phyloP scores from a whole-genome alignment of 2,888 invertebrate species.

The Protonemura montana region DNA sequence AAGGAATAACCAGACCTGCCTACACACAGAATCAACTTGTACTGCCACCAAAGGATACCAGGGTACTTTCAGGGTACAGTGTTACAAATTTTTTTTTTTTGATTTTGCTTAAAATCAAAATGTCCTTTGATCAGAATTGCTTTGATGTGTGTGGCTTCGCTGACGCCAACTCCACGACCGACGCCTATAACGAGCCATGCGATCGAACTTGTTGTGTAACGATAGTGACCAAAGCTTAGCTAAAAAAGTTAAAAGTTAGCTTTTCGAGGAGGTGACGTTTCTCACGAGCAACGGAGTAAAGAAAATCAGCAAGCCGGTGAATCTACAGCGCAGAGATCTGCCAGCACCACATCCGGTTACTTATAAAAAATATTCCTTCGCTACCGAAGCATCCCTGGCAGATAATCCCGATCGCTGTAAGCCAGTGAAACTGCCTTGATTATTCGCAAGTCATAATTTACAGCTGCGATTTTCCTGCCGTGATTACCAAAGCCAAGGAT shows the following conservation, averaged over 20 bases:
- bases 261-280: too few species aligned
- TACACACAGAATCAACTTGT: not conserved
- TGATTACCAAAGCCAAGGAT: not conserved
- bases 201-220: not conserved
- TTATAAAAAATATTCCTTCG: too few species aligned
- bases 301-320: too few species aligned
- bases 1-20: not conserved
- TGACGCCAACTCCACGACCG: not conserved
- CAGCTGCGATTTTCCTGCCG: not conserved
- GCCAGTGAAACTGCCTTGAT: not conserved
- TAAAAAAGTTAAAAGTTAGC: too few species aligned
- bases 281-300: too few species aligned
- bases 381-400: too few species aligned
- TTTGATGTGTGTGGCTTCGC: not conserved
- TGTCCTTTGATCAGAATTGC: not conserved
- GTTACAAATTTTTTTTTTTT: not conserved
- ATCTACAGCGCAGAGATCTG: too few species aligned
- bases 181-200: not conserved
- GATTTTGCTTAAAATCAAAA: not conserved
- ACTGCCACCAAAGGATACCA: too few species aligned
- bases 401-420: too few species aligned
- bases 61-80: too few species aligned
- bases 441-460: not conserved
- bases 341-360: too few species aligned
- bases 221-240: too few species aligned